Conservation (phyloP, 2,888 invertebrate genomes). For the Drosophila mulleri region DNA sequence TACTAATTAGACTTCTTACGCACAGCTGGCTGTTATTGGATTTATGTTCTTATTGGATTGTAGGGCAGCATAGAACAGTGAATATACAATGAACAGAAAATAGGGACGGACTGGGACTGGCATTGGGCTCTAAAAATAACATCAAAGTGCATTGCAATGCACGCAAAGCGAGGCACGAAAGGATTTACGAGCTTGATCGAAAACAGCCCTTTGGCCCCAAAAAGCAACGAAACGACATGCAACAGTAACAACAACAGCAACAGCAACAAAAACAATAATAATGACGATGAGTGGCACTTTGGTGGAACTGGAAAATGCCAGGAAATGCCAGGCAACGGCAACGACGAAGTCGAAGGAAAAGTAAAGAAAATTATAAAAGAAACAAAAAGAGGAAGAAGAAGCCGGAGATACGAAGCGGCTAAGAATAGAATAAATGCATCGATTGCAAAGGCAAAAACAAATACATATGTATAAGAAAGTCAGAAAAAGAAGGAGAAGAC, state of each 20-base stretch:
- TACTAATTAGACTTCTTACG: slow-evolving; percentile 32
- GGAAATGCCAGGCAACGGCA: slow-evolving; percentile 39
- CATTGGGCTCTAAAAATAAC: slow-evolving; percentile 58
- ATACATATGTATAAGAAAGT: slow-evolving; percentile 20
- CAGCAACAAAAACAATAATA: slow-evolving; percentile 41
- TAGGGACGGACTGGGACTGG: slow-evolving; percentile 21
- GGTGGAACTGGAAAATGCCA: slow-evolving; percentile 47
- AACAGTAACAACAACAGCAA: slow-evolving; percentile 19
- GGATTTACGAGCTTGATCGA: slow-evolving; percentile 78
- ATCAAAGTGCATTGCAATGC: slow-evolving; percentile 67
- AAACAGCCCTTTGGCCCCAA: slow-evolving; percentile 60
- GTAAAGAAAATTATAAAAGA: slow-evolving; percentile 63
- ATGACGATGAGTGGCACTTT: slow-evolving; percentile 63
- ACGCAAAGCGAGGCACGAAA: slow-evolving; percentile 66
- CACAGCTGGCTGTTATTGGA: slow-evolving; percentile 37
- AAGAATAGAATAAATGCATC: slow-evolving; percentile 61
- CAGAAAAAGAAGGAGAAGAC: slow-evolving; percentile 36
- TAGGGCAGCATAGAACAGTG: slow-evolving; percentile 6
- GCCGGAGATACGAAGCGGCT: slow-evolving; percentile 51
- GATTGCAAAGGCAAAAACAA: slow-evolving; percentile 14
- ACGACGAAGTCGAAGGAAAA: slow-evolving; percentile 52
- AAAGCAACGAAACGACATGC: slow-evolving; percentile 42
- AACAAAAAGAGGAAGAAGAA: slow-evolving; percentile 31
- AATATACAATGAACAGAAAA: background rate
- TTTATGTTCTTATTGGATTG: slow-evolving; percentile 14